These are phyloP conservation scores for Epiblema foenella DNA, from an alignment of 2,888 invertebrate genomes.

Conservation along the genomic window DNA sequence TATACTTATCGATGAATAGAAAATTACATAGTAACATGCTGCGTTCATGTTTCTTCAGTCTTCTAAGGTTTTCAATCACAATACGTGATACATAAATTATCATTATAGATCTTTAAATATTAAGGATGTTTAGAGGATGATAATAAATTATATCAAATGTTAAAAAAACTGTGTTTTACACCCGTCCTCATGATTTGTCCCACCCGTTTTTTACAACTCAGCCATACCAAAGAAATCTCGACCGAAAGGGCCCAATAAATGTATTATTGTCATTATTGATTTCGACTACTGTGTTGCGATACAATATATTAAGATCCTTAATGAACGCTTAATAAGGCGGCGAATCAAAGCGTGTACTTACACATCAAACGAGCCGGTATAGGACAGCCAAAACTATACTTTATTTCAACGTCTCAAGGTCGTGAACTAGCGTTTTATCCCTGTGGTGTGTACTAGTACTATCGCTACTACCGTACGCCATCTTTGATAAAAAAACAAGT, in stretches of 20 bases:
- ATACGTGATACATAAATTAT: background rate
- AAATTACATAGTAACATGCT: constrained; percentile 17
- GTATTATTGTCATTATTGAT: constrained; percentile 43
- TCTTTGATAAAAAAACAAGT: constrained; percentile 47
- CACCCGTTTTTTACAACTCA: constrained; percentile 19
- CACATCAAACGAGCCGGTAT: constrained; percentile 51
- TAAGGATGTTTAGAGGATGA: constrained; percentile 1
- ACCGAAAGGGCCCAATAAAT: constrained; percentile 34
- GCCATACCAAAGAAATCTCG: constrained; percentile 22
- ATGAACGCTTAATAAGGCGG: constrained; percentile 74
- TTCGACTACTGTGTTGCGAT: constrained; percentile 55
- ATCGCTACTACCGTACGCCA: constrained; percentile 73
- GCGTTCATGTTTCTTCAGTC: constrained; percentile 12
- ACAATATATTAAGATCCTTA: constrained; percentile 61
- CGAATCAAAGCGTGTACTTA: constrained; percentile 69
- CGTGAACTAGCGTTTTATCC: background rate
- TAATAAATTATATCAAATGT: constrained; percentile 15
- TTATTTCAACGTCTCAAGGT: constrained; percentile 7
- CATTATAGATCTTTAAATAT: background rate
- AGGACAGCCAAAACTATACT: constrained; percentile 16
- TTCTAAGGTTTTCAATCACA: background rate
- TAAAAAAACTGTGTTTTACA: constrained; percentile 14
- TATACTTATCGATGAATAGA: constrained; percentile 27
- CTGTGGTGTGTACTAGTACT: constrained; percentile 60
- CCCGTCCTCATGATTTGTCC: constrained; percentile 15